Base-by-base conservation (phyloP, 1,140 invertebrate genomes). In the Helicoverpa zea region DNA sequence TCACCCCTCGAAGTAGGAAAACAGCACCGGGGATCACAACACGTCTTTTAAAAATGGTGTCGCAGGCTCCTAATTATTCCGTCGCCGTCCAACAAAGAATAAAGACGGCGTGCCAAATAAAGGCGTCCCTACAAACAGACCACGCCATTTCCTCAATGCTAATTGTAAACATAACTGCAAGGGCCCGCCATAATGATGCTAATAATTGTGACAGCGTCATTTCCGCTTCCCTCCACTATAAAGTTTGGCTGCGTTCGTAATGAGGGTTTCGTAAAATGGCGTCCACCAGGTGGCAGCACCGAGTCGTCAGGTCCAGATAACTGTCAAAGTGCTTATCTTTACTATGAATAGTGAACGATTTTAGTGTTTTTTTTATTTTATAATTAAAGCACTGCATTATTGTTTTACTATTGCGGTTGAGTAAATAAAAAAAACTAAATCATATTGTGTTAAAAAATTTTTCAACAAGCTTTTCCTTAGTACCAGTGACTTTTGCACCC, bases 171-270 rank as follows among this genome's bases (percentile, higher is more conserved):
- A 49, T 63, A 64, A 52, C 61, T 66, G 75, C 59, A 77, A 77
- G 75, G 75, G 75, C 18, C 73, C 63, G 61, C 75, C 75, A 66
- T 77, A 64, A 77, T 77, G 49, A 64, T 51, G 49, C 43, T 77
- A 77, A 64, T 77, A 52, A 54, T 61, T 52, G 47, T 66, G 61
- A 18, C 75, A 77, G 61, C 75, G 75, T 77, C 75, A 77, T 54
- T 77, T 77, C 75, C 75, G 75, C 61, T 63, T 76, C 18, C 59
- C 23, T 29, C 35, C 35, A 35, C 47, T 64, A 13, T 52, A 16
- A 77, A 77, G 58, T 77, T 77, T 77, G 59, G 47, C 49, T 58
- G 73, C 73, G 56, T 75, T 75, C 73, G 73, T 35, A 75, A 75
- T n/a, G n/a, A n/a, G n/a, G n/a, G n/a, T n/a, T n/a, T n/a, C n/a